Evolutionary conservation across 35 echinoderm and acorn worm genomes (phyloP).

Genomic region (Antedon bifida): DNA sequence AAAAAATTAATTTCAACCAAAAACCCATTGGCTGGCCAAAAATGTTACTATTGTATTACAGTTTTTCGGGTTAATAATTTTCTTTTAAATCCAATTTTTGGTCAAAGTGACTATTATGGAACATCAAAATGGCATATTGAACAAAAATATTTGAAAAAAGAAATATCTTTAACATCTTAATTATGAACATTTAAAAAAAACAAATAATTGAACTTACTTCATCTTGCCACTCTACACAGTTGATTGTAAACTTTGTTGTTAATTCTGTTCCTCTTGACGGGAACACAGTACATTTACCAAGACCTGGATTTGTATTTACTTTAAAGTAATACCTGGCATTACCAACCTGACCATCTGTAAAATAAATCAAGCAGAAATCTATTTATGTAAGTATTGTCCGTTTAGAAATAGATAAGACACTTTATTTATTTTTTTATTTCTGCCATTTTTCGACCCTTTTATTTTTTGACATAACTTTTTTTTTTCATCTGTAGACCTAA

Average conservation of each 20-base stretch:
- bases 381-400: background rate
- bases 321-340: conserved; percentile 41
- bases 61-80: too few relatives aligned
- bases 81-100: too few relatives aligned
- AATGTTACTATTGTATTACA: too few relatives aligned
- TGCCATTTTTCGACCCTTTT: background rate
- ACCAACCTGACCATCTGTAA: background rate
- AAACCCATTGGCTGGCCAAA: too few relatives aligned
- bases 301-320: conserved; percentile 57
- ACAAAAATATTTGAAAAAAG: too few relatives aligned
- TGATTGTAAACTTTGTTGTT: conserved; percentile 37
- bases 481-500: too few relatives aligned
- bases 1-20: too few relatives aligned
- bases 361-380: background rate
- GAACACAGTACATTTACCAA: conserved; percentile 37
- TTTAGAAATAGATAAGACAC: background rate
- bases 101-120: too few relatives aligned
- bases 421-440: background rate
- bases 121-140: too few relatives aligned
- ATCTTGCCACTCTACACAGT: conserved; percentile 71
- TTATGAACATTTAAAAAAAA: too few relatives aligned
- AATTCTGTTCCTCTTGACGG: conserved; percentile 46
- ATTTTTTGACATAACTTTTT: too few relatives aligned
- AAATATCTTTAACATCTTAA: too few relatives aligned
- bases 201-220: conserved; percentile 45